Percentiles rank a stretch among this genome's conserved stretches.
Conservation (phyloP, 1,140 invertebrate species). For the Proctacanthus coquilletti region DNA sequence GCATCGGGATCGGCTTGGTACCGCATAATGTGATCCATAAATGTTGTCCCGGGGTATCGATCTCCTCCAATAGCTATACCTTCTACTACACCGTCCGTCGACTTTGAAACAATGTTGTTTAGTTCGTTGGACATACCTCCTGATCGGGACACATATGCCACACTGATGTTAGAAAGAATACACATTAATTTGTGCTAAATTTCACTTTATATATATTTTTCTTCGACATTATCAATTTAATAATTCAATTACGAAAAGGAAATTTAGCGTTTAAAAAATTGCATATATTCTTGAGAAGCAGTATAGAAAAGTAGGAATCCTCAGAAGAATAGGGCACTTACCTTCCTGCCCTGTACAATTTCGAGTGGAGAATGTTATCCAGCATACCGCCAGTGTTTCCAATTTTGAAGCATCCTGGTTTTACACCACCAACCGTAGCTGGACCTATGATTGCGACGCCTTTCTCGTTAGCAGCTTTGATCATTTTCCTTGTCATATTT, state of each 20-base stretch:
- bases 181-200: too few species aligned
- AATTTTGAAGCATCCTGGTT: slow-evolving; percentile 98
- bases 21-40: slow-evolving; percentile 93
- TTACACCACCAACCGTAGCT: slow-evolving; percentile 95
- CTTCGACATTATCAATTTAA: too few species aligned
- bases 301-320: too few species aligned
- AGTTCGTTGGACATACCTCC: slow-evolving; percentile 99
- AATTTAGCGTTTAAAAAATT: too few species aligned
- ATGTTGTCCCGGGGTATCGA: slow-evolving; percentile 94
- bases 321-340: slow-evolving; percentile 15
- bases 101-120: slow-evolving; percentile 95
- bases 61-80: slow-evolving; percentile 99
- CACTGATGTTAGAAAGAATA: too few species aligned
- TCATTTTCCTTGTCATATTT: slow-evolving; percentile 92
- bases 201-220: too few species aligned
- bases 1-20: slow-evolving; percentile 59
- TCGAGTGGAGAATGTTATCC: slow-evolving; percentile 97
- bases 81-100: slow-evolving; percentile 94
- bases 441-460: slow-evolving; percentile 83
- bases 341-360: slow-evolving; percentile 85
- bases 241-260: too few species aligned
- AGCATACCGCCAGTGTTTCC: slow-evolving; percentile 99
- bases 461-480: slow-evolving; percentile 69
- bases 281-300: too few species aligned
- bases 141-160: slow-evolving; percentile 95